Evolutionary conservation across 2,113 vertebrate species (phyloP).

Genomic region (Neogobius melanostomus): DNA sequence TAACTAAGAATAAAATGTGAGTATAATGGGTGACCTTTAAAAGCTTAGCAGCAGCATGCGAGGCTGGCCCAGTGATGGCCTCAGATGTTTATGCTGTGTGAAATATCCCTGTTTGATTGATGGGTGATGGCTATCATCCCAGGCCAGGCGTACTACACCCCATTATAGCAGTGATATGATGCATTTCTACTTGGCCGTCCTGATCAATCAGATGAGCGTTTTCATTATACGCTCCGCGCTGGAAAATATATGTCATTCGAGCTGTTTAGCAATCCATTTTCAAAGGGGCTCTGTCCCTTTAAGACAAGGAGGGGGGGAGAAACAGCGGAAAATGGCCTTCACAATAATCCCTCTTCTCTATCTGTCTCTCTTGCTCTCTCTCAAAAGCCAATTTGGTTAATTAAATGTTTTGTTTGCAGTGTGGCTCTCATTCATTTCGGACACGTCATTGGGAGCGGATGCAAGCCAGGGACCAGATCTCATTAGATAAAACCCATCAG

Average conservation of each 20-base stretch:
- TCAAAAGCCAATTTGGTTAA: slow-evolving; percentile 99
- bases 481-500: slow-evolving; percentile 99
- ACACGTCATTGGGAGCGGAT: slow-evolving; percentile 97
- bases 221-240: slow-evolving; percentile 50
- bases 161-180: slow-evolving; percentile 60
- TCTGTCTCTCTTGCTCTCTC: slow-evolving; percentile 80
- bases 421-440: slow-evolving; percentile 99
- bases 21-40: slow-evolving; percentile 18
- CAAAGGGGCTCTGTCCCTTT: slow-evolving; percentile 83
- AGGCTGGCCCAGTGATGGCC: slow-evolving; percentile 19
- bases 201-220: slow-evolving; percentile 62
- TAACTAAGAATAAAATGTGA: not conserved
- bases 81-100: slow-evolving; percentile 19
- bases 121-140: slow-evolving; percentile 52
- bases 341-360: slow-evolving; percentile 80
- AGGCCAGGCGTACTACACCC: slow-evolving; percentile 48
- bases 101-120: slow-evolving; percentile 46
- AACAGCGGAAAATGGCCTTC: slow-evolving; percentile 76
- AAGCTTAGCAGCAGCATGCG: slow-evolving; percentile 26
- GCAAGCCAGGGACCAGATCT: slow-evolving; percentile 99
- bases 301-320: slow-evolving; percentile 59
- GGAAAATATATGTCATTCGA: slow-evolving; percentile 60
- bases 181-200: slow-evolving; percentile 44
- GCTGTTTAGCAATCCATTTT: slow-evolving; percentile 67
- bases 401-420: slow-evolving; percentile 99